Evolutionary conservation across 2,797 vertebrate genomes (phyloP).

Genomic region (Sebastolobus altivelis): DNA sequence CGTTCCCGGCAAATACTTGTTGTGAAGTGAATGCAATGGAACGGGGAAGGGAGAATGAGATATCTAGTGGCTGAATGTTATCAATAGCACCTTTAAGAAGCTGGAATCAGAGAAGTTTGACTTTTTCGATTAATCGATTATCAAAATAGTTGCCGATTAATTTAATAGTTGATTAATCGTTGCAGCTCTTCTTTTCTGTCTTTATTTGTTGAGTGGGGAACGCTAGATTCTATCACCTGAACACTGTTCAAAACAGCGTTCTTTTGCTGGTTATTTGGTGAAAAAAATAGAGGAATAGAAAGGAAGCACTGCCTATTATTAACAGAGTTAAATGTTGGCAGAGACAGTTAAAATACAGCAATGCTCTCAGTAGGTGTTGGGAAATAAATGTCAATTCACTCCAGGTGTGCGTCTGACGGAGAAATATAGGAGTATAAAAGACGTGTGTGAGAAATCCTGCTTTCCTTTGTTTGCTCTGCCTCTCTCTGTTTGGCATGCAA

Average conservation of each 20-base stretch:
- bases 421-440: not conserved
- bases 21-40: no score
- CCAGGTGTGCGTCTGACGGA: slow-evolving; percentile 17
- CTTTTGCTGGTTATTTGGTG: not conserved
- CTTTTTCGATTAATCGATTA: no score
- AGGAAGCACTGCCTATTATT: slow-evolving; percentile 12
- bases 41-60: no score
- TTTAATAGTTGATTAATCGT: no score
- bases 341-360: slow-evolving; percentile 33
- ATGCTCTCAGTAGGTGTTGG: slow-evolving; percentile 20
- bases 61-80: no score
- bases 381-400: slow-evolving; percentile 31
- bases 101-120: no score
- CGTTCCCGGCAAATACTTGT: no score
- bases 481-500: slow-evolving; percentile 25
- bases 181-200: no score
- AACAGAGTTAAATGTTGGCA: slow-evolving; percentile 28
- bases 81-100: no score
- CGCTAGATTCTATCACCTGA: slow-evolving; percentile 1
- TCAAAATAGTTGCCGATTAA: no score
- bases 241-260: not conserved
- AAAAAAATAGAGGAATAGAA: slow-evolving; percentile 29
- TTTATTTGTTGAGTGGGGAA: slow-evolving; percentile 7
- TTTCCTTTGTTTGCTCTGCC: slow-evolving; percentile 47
- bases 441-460: not conserved